Conservation (phyloP, 2,888 invertebrate genomes). For the Muscina levida region DNA sequence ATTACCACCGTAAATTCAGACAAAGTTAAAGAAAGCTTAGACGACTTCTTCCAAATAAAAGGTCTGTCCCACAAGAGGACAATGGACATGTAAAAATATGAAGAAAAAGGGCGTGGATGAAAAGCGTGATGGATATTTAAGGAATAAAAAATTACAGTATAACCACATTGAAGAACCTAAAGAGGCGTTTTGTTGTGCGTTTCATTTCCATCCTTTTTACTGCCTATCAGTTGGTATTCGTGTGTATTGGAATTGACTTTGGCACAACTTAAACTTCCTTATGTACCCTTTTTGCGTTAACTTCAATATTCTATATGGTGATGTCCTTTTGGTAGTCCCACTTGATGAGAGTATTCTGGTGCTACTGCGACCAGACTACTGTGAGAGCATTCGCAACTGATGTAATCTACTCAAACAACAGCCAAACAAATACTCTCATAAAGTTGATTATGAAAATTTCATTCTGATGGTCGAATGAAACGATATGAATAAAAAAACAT, state of each 20-base stretch:
- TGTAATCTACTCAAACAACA: slow-evolving; percentile 50
- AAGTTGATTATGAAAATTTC: slow-evolving; percentile 62
- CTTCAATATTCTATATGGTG: slow-evolving; percentile 1
- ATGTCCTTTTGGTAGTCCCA: slow-evolving; percentile 8
- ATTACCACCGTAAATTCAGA: slow-evolving; percentile 17
- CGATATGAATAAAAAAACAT: slow-evolving; percentile 4
- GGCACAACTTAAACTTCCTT: slow-evolving; percentile 6
- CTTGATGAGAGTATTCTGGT: neutral
- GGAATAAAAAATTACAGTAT: too few species aligned
- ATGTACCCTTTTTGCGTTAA: slow-evolving; percentile 8
- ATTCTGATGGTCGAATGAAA: slow-evolving; percentile 45
- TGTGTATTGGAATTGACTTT: slow-evolving; percentile 41
- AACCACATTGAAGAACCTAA: too few species aligned
- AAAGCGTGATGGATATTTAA: too few species aligned
- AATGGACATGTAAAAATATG: neutral
- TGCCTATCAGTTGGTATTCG: too few species aligned
- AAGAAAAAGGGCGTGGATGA: neutral
- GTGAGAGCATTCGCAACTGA: slow-evolving; percentile 37
- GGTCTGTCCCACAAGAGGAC: slow-evolving; percentile 1
- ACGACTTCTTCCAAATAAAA: neutral
- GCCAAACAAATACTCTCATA: slow-evolving; percentile 34
- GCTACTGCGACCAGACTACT: neutral
- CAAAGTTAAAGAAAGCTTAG: slow-evolving; percentile 3
- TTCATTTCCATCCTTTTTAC: slow-evolving; percentile 4
- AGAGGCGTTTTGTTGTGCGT: too few species aligned